phyloP scores from a whole-genome alignment of 2,888 invertebrate species.

The Lypha dubia region DNA sequence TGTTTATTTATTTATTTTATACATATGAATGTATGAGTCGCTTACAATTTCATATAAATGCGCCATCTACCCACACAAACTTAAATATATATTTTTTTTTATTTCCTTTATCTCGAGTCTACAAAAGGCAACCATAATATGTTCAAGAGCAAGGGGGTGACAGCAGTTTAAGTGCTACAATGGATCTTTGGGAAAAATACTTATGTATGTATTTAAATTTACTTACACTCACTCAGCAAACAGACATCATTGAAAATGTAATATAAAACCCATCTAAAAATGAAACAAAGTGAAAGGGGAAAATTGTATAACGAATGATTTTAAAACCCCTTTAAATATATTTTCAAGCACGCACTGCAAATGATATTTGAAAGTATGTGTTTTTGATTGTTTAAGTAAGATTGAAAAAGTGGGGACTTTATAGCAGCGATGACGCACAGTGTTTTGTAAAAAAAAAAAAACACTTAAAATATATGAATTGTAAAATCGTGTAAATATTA shows the following conservation, averaged over 20 bases:
- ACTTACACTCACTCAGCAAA: not conserved
- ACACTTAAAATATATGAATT: too few relatives aligned
- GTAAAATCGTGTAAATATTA: too few relatives aligned
- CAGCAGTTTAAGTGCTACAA: conserved; percentile 14
- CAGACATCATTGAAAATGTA: conserved; percentile 46
- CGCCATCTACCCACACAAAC: not conserved
- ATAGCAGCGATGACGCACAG: not conserved
- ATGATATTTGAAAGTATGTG: conserved; percentile 72
- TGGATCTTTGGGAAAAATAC: conserved; percentile 2
- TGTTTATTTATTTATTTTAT: too few relatives aligned
- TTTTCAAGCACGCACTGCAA: conserved; percentile 73
- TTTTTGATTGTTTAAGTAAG: conserved; percentile 40
- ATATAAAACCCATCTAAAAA: conserved; percentile 33
- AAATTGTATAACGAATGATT: conserved; percentile 55
- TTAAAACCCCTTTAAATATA: conserved; percentile 72
- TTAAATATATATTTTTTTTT: not conserved
- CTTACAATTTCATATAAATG: not conserved
- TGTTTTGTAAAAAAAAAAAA: too few relatives aligned
- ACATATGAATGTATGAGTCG: not conserved
- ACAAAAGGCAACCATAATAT: not conserved
- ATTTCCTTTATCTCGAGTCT: not conserved
- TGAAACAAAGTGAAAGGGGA: not conserved
- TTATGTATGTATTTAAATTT: not conserved
- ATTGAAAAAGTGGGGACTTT: conserved; percentile 16
- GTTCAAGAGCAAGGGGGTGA: conserved; percentile 7